Evolutionary conservation across 2,113 vertebrate species (phyloP), one percentile per base, ranked within the genome.

Genomic region (Megaleporinus macrocephalus): DNA sequence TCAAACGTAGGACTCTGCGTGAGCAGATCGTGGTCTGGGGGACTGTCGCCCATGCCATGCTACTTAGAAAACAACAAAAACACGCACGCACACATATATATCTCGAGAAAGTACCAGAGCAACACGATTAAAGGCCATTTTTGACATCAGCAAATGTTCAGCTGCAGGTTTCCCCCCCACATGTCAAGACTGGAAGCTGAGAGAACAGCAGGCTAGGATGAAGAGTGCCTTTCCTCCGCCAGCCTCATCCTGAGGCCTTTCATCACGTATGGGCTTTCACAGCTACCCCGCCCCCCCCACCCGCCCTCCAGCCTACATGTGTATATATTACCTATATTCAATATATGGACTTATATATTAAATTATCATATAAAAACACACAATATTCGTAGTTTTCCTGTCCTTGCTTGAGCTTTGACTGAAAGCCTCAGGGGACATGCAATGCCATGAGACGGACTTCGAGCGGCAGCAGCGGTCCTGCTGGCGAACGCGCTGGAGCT

Each of bases 261-360:
- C 53, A 61, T 26, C 53, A 61, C 57, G 13, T 7, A 57, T 61
- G 57, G 26, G 1, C n/a, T n/a, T n/a, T 26, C 57, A 26, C 36
- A 63, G n/a, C n/a, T n/a, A n/a, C n/a, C n/a, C n/a, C n/a, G n/a
- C n/a, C n/a, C n/a, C n/a, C n/a, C n/a, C 27, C 62, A 27, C 26
- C 73, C 73, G n/a, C 77, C 88, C 89, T 89, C 88, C 90, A 90
- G 85, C 84, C 89, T 88, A 92, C 88, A 89, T 85, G 91, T 89
- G 86, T 90, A 92, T 94, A 94, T 93, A 93, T 93, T 92, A 93
- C 87, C 93, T 90, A 93, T 88, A 91, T 92, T 92, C 91, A 91
- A 90, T 92, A 93, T 93, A 92, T 83, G 91, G 90, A 91, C 87
- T 90, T 85, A 93, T 94, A 94, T 93, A 94, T 94, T 93, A 94